Conservation (phyloP, 2,113 vertebrate genomes). For the Ammodytes marinus region DNA sequence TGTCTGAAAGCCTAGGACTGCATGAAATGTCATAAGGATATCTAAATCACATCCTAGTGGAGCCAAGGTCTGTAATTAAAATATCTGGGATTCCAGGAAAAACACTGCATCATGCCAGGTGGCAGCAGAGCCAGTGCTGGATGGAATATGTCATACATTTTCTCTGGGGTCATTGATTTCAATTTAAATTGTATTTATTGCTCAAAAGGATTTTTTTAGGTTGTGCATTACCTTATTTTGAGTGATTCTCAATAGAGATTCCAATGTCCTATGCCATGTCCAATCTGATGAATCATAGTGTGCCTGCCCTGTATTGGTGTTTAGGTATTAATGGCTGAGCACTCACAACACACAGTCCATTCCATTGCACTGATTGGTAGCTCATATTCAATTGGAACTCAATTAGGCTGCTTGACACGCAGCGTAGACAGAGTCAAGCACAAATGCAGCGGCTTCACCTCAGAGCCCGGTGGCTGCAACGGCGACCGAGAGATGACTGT, state of each 20-base stretch:
- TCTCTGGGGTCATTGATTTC: neutral
- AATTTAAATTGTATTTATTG: neutral
- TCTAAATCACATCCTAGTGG: neutral
- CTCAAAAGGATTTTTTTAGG: neutral
- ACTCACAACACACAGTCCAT: constrained; percentile 46
- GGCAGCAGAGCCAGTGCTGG: constrained; percentile 2
- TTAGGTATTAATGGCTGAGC: constrained; percentile 41
- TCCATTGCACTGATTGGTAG: constrained; percentile 61
- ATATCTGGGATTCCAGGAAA: constrained; percentile 4
- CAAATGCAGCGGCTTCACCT: constrained; percentile 8
- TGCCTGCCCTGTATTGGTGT: neutral
- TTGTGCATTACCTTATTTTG: too few species aligned
- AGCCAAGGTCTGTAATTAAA: constrained; percentile 37
- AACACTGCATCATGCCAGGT: neutral
- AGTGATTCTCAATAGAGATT: neutral
- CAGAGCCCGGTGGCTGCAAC: constrained; percentile 4
- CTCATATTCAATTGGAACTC: constrained; percentile 78
- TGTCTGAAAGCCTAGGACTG: neutral
- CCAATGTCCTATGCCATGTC: neutral
- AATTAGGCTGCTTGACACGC: constrained; percentile 66
- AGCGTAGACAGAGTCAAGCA: constrained; percentile 43
- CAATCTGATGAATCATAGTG: neutral
- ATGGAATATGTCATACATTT: neutral
- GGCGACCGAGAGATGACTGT: neutral
- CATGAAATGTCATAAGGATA: constrained; percentile 14